Base-by-base conservation (phyloP, 2,797 vertebrate genomes). In the Scolopax bukidnonensis region DNA sequence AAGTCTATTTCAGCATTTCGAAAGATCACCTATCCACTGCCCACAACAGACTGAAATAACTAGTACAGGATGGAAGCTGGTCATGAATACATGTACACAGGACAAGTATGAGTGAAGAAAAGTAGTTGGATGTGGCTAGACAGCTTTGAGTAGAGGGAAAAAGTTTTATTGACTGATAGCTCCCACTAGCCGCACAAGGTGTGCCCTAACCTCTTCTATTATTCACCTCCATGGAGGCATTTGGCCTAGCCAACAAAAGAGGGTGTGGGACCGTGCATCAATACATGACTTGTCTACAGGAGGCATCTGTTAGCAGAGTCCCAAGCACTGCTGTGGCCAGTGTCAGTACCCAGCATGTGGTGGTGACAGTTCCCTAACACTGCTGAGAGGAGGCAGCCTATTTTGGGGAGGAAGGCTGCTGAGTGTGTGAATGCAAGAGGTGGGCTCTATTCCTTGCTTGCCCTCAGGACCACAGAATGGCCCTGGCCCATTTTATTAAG, bases 301-400 rank as follows among this genome's bases (percentile, higher is more conserved):
- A 5, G 4, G 61, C 12, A 33, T 30, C 28, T 61, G 13, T 28
- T 21, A 33, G 40, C 27, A 68, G 30, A 76, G 12, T 12, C 32
- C 6, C n/a, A 51, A 8, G 11, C 18, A 27, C 9, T 43, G 11
- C 53, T 61, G 30, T 32, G 41, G 38, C 4, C 51, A 47, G 20
- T n/a, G 18, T 12, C 21, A n/a, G 38, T 17, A 60, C 8, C 7
- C 32, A 61, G 18, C 12, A 17, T 2, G 3, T 3, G 1, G 4
- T 36, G 14, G 18, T 38, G 33, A 17, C 14, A 61, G 17, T 16
- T 84, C 47, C 25, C 41, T 74, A 0, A 3, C 12, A 2, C n/a
- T 5, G 6, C 38, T 67, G 60, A 60, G 30, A 40, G 33, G 10
- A 87, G 38, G 12, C 30, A 82, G 14, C 14, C 25, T 3, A 8